These are phyloP conservation scores for Hemiprocne comata DNA, from an alignment of 2,113 vertebrate genomes.

Conservation along the genomic window DNA sequence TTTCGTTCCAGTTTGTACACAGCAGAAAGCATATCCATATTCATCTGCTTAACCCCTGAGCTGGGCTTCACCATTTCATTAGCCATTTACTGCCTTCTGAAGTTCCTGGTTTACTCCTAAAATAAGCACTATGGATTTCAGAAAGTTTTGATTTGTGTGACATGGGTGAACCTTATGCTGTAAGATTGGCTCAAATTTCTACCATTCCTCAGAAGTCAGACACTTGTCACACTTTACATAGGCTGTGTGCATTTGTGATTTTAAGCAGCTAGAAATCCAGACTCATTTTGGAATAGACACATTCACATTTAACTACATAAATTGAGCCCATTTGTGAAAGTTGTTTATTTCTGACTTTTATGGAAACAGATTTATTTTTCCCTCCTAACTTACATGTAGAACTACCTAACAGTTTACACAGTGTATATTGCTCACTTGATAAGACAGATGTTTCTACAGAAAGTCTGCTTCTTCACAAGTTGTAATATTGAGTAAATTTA, in stretches of 20 bases:
- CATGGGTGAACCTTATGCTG: accelerated
- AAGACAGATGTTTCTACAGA: neutral
- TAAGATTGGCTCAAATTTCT: neutral
- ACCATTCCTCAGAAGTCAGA: neutral
- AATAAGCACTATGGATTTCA: neutral
- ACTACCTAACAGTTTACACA: neutral
- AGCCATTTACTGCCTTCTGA: neutral
- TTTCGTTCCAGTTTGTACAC: neutral
- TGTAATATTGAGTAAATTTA: neutral
- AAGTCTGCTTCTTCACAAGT: neutral
- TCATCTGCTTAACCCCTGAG: neutral
- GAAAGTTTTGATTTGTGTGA: neutral
- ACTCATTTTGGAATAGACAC: neutral
- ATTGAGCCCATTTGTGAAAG: neutral
- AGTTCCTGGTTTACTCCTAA: neutral
- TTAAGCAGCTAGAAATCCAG: neutral
- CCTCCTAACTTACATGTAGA: neutral
- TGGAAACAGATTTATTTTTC: neutral
- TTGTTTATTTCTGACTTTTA: neutral
- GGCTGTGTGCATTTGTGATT: neutral
- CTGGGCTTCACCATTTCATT: neutral
- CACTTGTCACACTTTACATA: neutral
- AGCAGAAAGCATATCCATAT: neutral
- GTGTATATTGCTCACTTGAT: neutral
- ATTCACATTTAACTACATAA: neutral